phyloP scores from a whole-genome alignment of 2,888 invertebrate species.

The Octodonta nipae region DNA sequence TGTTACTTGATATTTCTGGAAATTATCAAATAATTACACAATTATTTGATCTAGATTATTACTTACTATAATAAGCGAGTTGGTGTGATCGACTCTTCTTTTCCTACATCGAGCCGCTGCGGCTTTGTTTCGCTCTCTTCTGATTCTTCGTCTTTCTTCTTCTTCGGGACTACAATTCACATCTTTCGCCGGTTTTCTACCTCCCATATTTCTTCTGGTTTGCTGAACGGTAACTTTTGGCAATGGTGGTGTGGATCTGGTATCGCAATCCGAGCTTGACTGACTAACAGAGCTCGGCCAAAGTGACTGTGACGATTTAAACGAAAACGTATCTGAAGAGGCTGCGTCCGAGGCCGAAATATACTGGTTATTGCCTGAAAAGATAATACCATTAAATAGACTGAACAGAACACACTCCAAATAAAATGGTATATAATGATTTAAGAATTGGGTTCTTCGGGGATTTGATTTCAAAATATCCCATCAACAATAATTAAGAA shows the following conservation, averaged over 20 bases:
- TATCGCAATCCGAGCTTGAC: conserved; percentile 32
- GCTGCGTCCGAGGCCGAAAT: conserved; percentile 31
- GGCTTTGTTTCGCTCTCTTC: conserved; percentile 90
- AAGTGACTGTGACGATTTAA: conserved; percentile 27
- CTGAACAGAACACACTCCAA: too few species aligned
- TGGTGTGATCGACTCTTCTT: conserved; percentile 89
- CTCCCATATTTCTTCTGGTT: conserved; percentile 65
- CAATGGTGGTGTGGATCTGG: conserved; percentile 28
- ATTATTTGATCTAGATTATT: too few species aligned
- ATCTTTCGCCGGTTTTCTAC: conserved; percentile 64
- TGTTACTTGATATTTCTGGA: too few species aligned
- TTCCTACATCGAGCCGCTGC: conserved; percentile 96
- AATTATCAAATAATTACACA: too few species aligned
- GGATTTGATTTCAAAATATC: too few species aligned
- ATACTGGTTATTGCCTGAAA: conserved; percentile 35
- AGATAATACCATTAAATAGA: too few species aligned
- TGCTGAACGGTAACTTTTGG: conserved; percentile 18
- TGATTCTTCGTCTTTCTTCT: conserved; percentile 71
- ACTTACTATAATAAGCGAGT: conserved; percentile 64
- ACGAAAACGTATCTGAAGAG: conserved; percentile 24
- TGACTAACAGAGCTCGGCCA: conserved; percentile 34
- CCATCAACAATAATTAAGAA: too few species aligned
- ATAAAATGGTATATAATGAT: background rate
- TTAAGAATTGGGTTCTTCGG: background rate
- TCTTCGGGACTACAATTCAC: conserved; percentile 78